Base-by-base conservation (phyloP, 2,113 vertebrate species). In the Ctenomys sociabilis region DNA sequence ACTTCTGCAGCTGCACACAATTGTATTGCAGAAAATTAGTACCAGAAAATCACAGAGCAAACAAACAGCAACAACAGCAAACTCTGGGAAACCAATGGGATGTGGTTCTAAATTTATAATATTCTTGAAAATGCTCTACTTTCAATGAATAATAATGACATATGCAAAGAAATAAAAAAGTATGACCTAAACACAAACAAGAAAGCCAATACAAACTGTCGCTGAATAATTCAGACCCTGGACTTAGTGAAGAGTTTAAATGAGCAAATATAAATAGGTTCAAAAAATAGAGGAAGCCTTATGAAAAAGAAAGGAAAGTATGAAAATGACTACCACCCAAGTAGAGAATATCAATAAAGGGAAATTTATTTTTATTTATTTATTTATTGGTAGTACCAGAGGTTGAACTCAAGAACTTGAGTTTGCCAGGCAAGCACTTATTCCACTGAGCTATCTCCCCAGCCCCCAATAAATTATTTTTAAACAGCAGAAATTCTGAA, bases 121-220 rank as follows among this genome's bases (percentile, higher is more conserved):
- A 7, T 30, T 85, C 95, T 72, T 85, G 43, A 77, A 93, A 91
- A 82, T 96, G 40, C 7, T 43, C 12, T 43, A 26, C 75, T 95
- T 92, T 83, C 16, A 85, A 77, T 17, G 78, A 64, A 87, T 78
- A 78, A 57, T 45, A 14, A 61, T n/a, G 22, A 26, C 24, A 59
- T 57, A 54, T 73, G 24, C 32, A 61, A 92, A 45, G 28, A 87
- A 92, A 90, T 2, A 32, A 8, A 5, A 73, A 94, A 83, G 4
- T 72, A 28, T 11, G 4, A 17, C n/a, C 45, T 28, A 83, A 24
- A n/a, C 2, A 86, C n/a, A 77, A 80, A 49, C 10, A 70, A 59
- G 85, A 88, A 77, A 40, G 13, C 35, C 4, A 91, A 85, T 35
- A 45, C 17, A 85, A 81, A 92, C 14, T 88, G 12, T 72, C 16